These are phyloP conservation scores for Aricia agestis DNA, from an alignment of 1,140 invertebrate species.

Conservation along the genomic window DNA sequence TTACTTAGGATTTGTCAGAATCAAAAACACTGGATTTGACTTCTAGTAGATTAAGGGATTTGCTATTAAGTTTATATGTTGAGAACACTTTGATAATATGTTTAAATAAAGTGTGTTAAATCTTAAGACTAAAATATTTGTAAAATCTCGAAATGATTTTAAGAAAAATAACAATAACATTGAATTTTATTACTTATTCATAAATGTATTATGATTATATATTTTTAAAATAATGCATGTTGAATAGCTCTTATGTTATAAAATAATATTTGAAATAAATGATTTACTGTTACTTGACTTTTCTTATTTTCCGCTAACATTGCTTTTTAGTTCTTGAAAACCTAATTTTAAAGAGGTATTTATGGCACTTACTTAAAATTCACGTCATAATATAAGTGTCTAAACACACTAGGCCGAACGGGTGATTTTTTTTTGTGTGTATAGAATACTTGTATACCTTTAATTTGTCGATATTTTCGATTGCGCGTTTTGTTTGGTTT, in stretches of 20 bases:
- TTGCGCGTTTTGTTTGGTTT: too few species aligned
- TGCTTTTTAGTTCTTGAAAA: too few species aligned
- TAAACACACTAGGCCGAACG: too few species aligned
- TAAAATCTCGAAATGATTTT: conserved; percentile 15
- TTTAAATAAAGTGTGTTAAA: conserved; percentile 36
- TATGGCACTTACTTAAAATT: too few species aligned
- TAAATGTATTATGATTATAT: conserved; percentile 20
- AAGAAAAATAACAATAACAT: conserved; percentile 5
- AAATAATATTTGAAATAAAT: conserved; percentile 45
- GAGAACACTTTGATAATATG: conserved; percentile 36
- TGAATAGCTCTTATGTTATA: conserved; percentile 41
- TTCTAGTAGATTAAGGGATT: conserved; percentile 34
- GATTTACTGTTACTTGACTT: conserved; percentile 31
- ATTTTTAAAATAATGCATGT: conserved; percentile 44
- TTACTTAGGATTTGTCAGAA: conserved; percentile 10
- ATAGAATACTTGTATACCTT: too few species aligned
- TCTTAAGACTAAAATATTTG: conserved; percentile 15
- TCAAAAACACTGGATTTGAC: conserved; percentile 22
- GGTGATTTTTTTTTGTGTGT: too few species aligned
- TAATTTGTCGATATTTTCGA: too few species aligned
- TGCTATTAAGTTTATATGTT: conserved; percentile 21
- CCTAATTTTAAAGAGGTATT: too few species aligned
- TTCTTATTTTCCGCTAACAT: neutral
- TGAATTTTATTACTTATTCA: neutral
- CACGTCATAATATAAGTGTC: too few species aligned